These are phyloP conservation scores for Tenthredo scrophulariae DNA, from an alignment of 2,888 invertebrate species.

Conservation along the genomic window DNA sequence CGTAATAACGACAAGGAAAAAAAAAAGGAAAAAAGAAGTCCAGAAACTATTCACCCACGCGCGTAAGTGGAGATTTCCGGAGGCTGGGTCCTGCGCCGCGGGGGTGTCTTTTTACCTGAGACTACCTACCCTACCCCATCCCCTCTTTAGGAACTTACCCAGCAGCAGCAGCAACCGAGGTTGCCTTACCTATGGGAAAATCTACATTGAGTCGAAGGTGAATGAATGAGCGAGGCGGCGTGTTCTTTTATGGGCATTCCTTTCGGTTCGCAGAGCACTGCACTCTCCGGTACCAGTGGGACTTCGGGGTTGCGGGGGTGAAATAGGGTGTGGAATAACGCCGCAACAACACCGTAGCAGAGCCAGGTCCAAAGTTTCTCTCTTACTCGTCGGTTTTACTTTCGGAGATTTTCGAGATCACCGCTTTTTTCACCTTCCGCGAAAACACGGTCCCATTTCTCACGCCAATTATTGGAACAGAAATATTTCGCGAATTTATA, in stretches of 20 bases:
- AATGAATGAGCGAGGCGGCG: constrained; percentile 73
- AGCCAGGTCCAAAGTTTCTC: not conserved
- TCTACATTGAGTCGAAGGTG: constrained; percentile 70
- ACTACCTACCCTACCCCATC: constrained; percentile 52
- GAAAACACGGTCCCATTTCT: constrained; percentile 25
- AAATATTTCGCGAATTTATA: constrained; percentile 18
- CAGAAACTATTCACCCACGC: constrained; percentile 71
- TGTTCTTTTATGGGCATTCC: constrained; percentile 76
- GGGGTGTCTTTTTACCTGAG: constrained; percentile 74
- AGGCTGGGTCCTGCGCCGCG: constrained; percentile 69
- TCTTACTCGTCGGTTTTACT: constrained; percentile 3
- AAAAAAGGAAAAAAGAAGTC: constrained; percentile 56
- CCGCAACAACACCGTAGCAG: constrained; percentile 38
- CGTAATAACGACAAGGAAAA: constrained; percentile 62
- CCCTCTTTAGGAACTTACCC: constrained; percentile 61
- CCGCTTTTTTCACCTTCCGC: constrained; percentile 15
- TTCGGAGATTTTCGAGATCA: not conserved
- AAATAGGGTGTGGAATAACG: constrained; percentile 19
- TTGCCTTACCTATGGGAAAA: constrained; percentile 70
- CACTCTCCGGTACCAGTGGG: constrained; percentile 36
- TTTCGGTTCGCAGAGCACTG: constrained; percentile 61
- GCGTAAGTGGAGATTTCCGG: constrained; percentile 78
- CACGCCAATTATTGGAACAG: constrained; percentile 35
- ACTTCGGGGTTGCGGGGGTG: constrained; percentile 53
- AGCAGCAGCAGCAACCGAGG: constrained; percentile 28